phyloP scores from a whole-genome alignment of 2,797 vertebrate species.

The Spinibarbus caldwelli region DNA sequence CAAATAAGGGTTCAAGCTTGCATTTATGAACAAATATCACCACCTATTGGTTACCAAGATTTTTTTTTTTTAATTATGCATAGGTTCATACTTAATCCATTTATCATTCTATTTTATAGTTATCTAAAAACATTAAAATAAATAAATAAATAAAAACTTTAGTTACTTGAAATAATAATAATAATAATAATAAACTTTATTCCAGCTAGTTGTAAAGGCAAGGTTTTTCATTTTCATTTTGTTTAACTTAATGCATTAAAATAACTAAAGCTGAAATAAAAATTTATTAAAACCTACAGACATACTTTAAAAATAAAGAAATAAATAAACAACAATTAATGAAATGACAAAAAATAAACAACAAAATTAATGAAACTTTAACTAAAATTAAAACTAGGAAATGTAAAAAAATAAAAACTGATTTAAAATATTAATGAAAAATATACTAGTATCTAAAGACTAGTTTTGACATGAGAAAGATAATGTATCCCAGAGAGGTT shows the following conservation, averaged over 20 bases:
- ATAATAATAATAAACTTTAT: neutral
- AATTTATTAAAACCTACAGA: neutral
- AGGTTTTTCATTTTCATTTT: neutral
- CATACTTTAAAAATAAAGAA: neutral
- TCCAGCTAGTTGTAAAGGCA: neutral
- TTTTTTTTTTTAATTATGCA: neutral
- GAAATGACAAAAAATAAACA: neutral
- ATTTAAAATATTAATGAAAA: neutral
- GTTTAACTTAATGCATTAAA: neutral
- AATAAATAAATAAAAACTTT: neutral
- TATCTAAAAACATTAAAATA: neutral
- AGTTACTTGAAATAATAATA: neutral
- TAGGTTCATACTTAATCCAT: no score
- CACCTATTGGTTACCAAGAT: slow-evolving; percentile 32
- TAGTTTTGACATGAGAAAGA: neutral
- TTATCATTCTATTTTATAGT: neutral
- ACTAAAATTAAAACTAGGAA: neutral
- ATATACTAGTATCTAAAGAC: neutral
- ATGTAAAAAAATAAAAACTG: neutral
- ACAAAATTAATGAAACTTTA: neutral
- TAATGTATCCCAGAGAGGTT: neutral
- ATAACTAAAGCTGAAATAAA: neutral
- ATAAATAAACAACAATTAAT: neutral
- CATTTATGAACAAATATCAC: slow-evolving; percentile 7
- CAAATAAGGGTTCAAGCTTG: neutral